phyloP scores from a whole-genome alignment of 2,797 vertebrate genomes.

The Chromobotia macracanthus region DNA sequence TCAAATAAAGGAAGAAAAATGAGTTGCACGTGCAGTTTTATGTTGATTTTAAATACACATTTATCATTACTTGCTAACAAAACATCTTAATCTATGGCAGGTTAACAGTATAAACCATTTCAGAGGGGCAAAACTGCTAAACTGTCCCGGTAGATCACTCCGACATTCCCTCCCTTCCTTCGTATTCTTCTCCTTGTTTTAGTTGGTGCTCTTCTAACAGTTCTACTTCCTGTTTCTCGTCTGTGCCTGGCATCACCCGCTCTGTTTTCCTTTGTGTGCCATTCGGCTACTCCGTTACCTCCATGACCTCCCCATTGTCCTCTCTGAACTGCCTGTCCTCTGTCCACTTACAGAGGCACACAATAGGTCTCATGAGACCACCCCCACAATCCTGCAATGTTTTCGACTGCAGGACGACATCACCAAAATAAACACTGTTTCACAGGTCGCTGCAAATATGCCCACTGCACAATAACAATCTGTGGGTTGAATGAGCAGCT shows the following conservation, averaged over 20 bases:
- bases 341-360: conserved; percentile 32
- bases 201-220: conserved; percentile 41
- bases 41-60: background rate
- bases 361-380: conserved; percentile 42
- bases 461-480: background rate
- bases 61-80: background rate
- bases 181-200: conserved; percentile 52
- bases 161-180: conserved; percentile 62
- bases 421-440: conserved; percentile 34
- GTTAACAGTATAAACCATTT: background rate
- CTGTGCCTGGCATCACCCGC: conserved; percentile 45
- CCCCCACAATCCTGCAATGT: conserved; percentile 2
- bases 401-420: background rate
- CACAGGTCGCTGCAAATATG: conserved; percentile 4
- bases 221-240: conserved; percentile 60
- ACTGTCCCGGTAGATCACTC: conserved; percentile 54
- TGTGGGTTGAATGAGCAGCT: background rate
- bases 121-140: no score
- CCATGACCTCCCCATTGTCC: conserved; percentile 54
- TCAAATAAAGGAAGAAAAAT: background rate
- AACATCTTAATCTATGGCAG: background rate
- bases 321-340: conserved; percentile 30
- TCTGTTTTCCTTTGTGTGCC: background rate
- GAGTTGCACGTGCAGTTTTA: background rate
- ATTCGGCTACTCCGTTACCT: conserved; percentile 33